Evolutionary conservation across 2,113 vertebrate species (phyloP).

Genomic region (Patagioenas fasciata): DNA sequence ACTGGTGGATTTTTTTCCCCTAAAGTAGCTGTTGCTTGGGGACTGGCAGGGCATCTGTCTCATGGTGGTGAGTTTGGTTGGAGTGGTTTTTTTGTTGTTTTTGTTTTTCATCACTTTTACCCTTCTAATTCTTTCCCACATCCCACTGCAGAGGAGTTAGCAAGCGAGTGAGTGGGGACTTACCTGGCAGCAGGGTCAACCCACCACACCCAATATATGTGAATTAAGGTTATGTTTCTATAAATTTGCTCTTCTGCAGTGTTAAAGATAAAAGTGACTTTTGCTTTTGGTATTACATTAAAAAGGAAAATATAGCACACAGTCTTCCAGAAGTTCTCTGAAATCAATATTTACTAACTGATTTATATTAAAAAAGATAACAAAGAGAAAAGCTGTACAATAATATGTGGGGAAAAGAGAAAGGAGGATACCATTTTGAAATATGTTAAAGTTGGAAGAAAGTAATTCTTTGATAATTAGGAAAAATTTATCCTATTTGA

Average conservation of each 20-base stretch:
- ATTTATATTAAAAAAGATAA: not conserved
- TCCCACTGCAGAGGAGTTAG: not conserved
- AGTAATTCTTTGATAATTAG: not conserved
- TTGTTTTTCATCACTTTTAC: not conserved
- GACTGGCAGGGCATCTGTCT: not conserved
- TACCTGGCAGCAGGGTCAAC: not conserved
- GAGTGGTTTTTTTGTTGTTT: not conserved
- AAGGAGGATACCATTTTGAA: not conserved
- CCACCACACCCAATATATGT: not conserved
- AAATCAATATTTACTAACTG: not conserved
- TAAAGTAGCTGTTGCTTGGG: not conserved
- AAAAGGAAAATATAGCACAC: not conserved
- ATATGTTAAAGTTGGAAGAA: not conserved
- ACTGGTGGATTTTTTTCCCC: not conserved
- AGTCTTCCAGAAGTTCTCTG: not conserved
- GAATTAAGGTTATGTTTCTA: not conserved
- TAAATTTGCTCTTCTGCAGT: not conserved
- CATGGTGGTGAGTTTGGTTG: not conserved
- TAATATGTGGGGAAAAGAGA: not conserved
- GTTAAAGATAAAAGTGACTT: not conserved
- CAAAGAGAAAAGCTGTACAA: not conserved
- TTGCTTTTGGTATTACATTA: not conserved
- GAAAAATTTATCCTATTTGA: not conserved
- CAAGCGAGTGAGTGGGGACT: not conserved
- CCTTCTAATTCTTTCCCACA: not conserved